These are phyloP conservation scores for Telmatochromis sp. DNA, from an alignment of 2,113 vertebrate genomes.

Conservation along the genomic window DNA sequence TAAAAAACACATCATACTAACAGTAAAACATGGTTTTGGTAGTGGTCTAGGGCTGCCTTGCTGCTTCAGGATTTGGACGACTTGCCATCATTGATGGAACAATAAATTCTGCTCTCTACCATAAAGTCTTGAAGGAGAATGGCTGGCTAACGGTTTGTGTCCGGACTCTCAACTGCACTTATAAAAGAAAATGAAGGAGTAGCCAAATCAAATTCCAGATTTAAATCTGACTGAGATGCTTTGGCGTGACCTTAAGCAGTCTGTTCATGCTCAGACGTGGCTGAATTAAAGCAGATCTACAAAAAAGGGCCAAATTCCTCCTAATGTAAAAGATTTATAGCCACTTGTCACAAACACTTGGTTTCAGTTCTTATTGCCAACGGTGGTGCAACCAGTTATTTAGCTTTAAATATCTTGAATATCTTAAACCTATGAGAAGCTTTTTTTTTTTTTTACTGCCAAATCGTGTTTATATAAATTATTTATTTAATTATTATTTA, in stretches of 20 bases:
- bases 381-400: not conserved
- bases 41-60: not conserved
- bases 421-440: not conserved
- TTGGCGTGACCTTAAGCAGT: not conserved
- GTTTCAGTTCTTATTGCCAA: not conserved
- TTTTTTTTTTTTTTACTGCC: not conserved
- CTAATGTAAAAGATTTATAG: not conserved
- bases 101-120: not conserved
- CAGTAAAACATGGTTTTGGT: not conserved
- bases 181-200: not conserved
- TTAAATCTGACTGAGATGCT: not conserved
- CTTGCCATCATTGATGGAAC: not conserved
- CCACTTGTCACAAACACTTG: not conserved
- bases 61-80: not conserved
- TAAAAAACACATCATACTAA: not conserved
- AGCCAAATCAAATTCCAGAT: not conserved
- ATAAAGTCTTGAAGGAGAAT: not conserved
- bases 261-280: not conserved
- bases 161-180: fast-evolving
- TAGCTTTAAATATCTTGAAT: not conserved
- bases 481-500: not conserved
- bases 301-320: not conserved
- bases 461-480: not conserved
- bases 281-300: not conserved
- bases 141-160: not conserved